These are phyloP conservation scores for Enteromius argenteus DNA, from an alignment of 2,797 vertebrate genomes.

Conservation along the genomic window DNA sequence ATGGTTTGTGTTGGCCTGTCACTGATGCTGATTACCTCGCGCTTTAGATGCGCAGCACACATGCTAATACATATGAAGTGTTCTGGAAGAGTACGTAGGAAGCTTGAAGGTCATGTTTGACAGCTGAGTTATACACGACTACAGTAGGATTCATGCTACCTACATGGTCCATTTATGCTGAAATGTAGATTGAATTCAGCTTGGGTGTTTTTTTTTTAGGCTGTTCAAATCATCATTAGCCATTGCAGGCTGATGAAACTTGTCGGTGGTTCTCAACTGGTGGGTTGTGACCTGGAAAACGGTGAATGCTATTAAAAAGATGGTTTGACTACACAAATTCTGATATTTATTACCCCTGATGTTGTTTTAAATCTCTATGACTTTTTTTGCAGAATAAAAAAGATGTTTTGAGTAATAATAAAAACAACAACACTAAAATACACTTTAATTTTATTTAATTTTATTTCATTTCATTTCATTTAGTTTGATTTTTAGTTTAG, in stretches of 20 bases:
- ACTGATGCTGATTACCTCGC: slow-evolving; percentile 25
- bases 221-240: not conserved
- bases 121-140: slow-evolving; percentile 2
- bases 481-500: no score
- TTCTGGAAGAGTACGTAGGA: slow-evolving; percentile 11
- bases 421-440: not conserved
- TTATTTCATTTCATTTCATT: no score
- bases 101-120: slow-evolving; percentile 41
- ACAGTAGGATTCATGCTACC: slow-evolving; percentile 22
- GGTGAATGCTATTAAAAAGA: not conserved
- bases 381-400: not conserved
- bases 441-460: no score
- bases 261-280: not conserved
- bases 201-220: not conserved
- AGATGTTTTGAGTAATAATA: not conserved
- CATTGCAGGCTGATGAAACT: not conserved
- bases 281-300: not conserved
- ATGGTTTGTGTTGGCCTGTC: slow-evolving; percentile 16
- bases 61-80: not conserved
- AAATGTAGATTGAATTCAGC: slow-evolving; percentile 8
- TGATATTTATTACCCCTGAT: not conserved
- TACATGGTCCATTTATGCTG: slow-evolving; percentile 11
- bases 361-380: not conserved
- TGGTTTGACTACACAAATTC: not conserved
- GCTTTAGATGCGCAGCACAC: not conserved